Percentiles rank a stretch among this genome's conserved stretches.
Conservation (phyloP, 2,113 vertebrate species). For the Channa maculata region DNA sequence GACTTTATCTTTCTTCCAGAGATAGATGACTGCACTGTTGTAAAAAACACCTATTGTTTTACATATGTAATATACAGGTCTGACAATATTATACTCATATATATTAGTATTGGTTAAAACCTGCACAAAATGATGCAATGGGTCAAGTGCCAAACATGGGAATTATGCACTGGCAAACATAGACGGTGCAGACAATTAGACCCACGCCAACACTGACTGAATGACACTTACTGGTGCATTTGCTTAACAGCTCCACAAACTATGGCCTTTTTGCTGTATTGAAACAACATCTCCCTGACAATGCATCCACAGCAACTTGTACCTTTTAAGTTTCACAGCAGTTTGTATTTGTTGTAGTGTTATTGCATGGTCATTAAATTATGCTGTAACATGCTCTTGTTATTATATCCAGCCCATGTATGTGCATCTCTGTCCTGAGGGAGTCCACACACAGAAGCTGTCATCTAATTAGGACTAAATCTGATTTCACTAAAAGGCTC, state of each 20-base stretch:
- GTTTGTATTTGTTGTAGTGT: conserved; percentile 21
- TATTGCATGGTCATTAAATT: conserved; percentile 31
- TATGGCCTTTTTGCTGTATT: not conserved
- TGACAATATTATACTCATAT: not conserved
- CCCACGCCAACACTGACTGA: conserved; percentile 4
- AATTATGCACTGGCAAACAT: not conserved
- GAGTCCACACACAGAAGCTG: conserved; percentile 53
- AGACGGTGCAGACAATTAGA: conserved; percentile 22
- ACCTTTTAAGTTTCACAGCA: conserved; percentile 15
- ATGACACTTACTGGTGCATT: conserved; percentile 26
- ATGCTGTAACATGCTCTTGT: conserved; percentile 21
- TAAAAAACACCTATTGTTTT: too few relatives aligned
- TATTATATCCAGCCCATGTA: conserved; percentile 44
- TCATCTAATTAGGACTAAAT: conserved; percentile 77
- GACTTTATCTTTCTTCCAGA: too few relatives aligned
- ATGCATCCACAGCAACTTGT: conserved; percentile 7
- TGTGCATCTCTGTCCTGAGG: conserved; percentile 60
- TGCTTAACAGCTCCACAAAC: conserved; percentile 3
- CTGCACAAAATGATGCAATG: conserved; percentile 3
- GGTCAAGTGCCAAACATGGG: conserved; percentile 10
- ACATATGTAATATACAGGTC: not conserved
- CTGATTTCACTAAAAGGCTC: conserved; percentile 75
- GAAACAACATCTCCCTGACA: conserved; percentile 8
- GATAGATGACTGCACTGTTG: too few relatives aligned
- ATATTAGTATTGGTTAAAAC: not conserved